A percentile compares a stretch with the other conserved stretches of the same genome.
phyloP scores from a whole-genome alignment of 2,888 invertebrate species.

The Phaonia tiefii region DNA sequence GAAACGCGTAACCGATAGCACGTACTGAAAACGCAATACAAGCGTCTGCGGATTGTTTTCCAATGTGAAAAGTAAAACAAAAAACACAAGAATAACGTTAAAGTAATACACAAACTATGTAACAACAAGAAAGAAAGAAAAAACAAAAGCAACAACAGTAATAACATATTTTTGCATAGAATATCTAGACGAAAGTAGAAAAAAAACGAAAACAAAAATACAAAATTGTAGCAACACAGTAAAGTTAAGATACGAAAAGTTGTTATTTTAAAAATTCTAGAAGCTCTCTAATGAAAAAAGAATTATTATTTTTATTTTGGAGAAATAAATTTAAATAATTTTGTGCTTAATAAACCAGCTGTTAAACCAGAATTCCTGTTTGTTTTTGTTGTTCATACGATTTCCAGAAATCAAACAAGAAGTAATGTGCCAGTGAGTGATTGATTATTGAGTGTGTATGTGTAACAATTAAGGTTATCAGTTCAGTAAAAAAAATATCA shows the following conservation, averaged over 20 bases:
- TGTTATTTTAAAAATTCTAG: slow-evolving; percentile 4
- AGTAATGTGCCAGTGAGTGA: slow-evolving; percentile 11
- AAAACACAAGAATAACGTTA: background rate
- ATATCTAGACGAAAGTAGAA: no score
- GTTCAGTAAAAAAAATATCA: slow-evolving; percentile 16
- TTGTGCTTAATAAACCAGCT: slow-evolving; percentile 30
- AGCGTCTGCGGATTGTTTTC: slow-evolving; percentile 7
- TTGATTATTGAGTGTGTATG: slow-evolving; percentile 15
- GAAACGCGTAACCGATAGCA: slow-evolving; percentile 53
- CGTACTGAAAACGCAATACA: slow-evolving; percentile 3
- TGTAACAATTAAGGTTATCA: slow-evolving; percentile 37
- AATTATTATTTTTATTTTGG: background rate
- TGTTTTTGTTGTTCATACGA: slow-evolving; percentile 3
- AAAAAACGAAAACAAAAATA: slow-evolving; percentile 14
- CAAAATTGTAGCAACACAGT: background rate
- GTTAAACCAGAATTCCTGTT: slow-evolving; percentile 4
- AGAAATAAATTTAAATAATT: no score
- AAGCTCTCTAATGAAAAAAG: background rate
- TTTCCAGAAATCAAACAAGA: background rate
- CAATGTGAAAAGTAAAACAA: slow-evolving; percentile 4
- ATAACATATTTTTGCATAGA: background rate
- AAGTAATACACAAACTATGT: background rate
- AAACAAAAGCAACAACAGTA: background rate
- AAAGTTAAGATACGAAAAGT: slow-evolving; percentile 3
- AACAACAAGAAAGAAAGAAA: background rate